These are phyloP conservation scores for Ceratothoa steindachneri DNA, from an alignment of 2,888 invertebrate genomes.

Conservation along the genomic window DNA sequence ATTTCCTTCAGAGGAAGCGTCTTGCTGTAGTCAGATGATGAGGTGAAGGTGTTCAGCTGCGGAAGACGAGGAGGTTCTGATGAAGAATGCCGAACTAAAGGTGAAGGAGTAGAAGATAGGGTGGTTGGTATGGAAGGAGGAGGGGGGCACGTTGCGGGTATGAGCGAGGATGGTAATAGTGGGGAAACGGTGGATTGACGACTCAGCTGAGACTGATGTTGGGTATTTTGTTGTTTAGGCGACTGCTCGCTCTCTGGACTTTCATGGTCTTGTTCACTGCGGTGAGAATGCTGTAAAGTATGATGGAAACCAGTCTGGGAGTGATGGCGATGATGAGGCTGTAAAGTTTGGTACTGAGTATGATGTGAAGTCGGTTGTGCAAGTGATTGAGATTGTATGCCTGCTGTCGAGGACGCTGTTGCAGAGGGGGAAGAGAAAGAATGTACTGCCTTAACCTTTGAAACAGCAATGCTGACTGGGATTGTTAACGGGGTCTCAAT, in stretches of 20 bases:
- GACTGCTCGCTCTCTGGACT: not conserved
- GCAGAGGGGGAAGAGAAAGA: constrained; percentile 4
- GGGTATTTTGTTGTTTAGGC: not conserved
- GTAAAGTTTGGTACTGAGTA: not conserved
- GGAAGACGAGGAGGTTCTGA: constrained; percentile 28
- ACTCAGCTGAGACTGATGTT: not conserved
- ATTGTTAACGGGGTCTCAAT: constrained; percentile 19
- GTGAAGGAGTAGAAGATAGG: not conserved
- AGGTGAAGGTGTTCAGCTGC: constrained; percentile 37
- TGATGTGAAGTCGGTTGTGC: too few species aligned
- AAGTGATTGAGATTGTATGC: not conserved
- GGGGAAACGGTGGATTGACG: constrained; percentile 18
- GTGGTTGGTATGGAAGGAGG: not conserved
- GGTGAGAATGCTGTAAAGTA: constrained; percentile 10
- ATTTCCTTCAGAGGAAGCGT: not conserved
- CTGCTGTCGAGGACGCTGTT: not conserved
- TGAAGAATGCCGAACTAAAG: constrained; percentile 16
- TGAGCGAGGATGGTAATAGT: constrained; percentile 15
- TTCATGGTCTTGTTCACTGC: not conserved
- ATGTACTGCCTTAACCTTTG: not conserved
- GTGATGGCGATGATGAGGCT: not conserved
- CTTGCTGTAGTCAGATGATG: constrained; percentile 9
- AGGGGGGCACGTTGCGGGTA: constrained; percentile 10
- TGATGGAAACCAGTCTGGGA: not conserved
- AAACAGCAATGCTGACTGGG: not conserved